phyloP scores from a whole-genome alignment of 2,888 invertebrate genomes.

The Candidula unifasciata region DNA sequence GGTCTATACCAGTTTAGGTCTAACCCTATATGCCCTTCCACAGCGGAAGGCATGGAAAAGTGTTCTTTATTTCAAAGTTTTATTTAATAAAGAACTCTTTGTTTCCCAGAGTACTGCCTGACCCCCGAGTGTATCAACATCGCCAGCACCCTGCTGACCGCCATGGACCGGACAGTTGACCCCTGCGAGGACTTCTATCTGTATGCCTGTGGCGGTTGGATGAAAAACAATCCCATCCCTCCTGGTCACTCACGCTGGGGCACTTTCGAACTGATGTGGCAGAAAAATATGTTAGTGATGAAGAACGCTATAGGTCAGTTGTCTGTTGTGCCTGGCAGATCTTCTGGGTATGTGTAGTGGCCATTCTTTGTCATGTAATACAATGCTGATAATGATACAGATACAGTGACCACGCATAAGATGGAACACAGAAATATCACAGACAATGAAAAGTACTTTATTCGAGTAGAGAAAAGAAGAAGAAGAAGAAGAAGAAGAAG shows the following conservation, averaged over 20 bases:
- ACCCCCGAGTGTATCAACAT: slow-evolving; percentile 78
- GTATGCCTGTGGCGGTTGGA: slow-evolving; percentile 93
- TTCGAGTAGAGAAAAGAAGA: no score
- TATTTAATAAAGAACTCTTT: no score
- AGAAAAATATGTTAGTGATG: slow-evolving; percentile 93
- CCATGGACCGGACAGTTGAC: slow-evolving; percentile 87
- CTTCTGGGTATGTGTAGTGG: no score
- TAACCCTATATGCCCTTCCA: no score
- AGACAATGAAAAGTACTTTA: no score
- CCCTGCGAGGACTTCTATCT: slow-evolving; percentile 91
- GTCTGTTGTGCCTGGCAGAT: neutral
- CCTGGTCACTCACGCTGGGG: slow-evolving; percentile 96
- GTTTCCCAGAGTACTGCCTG: slow-evolving; percentile 65
- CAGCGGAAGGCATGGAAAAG: no score
- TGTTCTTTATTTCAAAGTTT: neutral
- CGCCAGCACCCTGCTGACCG: slow-evolving; percentile 88
- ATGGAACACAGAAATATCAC: no score
- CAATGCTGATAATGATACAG: no score
- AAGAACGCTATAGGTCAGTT: slow-evolving; percentile 89
- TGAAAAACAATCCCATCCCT: slow-evolving; percentile 93
- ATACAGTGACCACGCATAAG: no score
- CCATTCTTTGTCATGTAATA: no score
- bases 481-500: no score
- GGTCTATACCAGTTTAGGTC: no score
- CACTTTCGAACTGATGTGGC: slow-evolving; percentile 94